Evolutionary conservation across 2,888 invertebrate species (phyloP), one percentile per base, ranked within the genome.

Genomic region (Orchesellides sinensis): DNA sequence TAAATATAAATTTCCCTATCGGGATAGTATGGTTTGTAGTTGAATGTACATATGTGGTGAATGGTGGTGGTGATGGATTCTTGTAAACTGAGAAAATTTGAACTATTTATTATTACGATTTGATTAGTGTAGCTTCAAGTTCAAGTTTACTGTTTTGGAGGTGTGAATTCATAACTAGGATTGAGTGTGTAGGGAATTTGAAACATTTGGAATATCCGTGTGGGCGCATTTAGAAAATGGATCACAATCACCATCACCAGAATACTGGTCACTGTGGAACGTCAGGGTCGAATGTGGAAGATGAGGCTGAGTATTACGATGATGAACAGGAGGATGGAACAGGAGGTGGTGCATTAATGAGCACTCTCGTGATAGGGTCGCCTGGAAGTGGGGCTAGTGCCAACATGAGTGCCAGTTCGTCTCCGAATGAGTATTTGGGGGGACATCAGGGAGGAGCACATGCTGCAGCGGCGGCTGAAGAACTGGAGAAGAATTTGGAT

Each of bases 401-500:
- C 5, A 35, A 12, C 12, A 35, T 35, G 5, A 8, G 6, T 8
- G 12, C 35, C 35, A 35, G 35, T 35, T 5, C 12, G 5, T 35
- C 35, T 8, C 35, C 35, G 5, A 35, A 35, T 12, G 35, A 35
- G 35, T 35, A 35, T 35, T 5, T 12, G 4, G 35, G 40, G n/a
- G 14, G 14, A 0, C 40, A 45, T 21, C 21, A 23, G 2, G 63
- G 21, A 4, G 61, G 6, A 27, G 49, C 47, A 47, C 25, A 35
- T n/a, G 32, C 10, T 8, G 2, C 65, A 65, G 19, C 4, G 14
- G 35, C 3, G 2, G 14, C 56, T 21, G 80, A 80, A 0, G 80
- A 81, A 29, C 10, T 84, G 32, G 84, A 84, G 56, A 84, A 84
- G 59, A 81, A 75, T 25, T 61, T 84, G 8, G 80, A 81, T 59